Evolutionary conservation across 2,113 vertebrate species (phyloP), one percentile per base, ranked within the genome.

Genomic region (Polypterus senegalus): DNA sequence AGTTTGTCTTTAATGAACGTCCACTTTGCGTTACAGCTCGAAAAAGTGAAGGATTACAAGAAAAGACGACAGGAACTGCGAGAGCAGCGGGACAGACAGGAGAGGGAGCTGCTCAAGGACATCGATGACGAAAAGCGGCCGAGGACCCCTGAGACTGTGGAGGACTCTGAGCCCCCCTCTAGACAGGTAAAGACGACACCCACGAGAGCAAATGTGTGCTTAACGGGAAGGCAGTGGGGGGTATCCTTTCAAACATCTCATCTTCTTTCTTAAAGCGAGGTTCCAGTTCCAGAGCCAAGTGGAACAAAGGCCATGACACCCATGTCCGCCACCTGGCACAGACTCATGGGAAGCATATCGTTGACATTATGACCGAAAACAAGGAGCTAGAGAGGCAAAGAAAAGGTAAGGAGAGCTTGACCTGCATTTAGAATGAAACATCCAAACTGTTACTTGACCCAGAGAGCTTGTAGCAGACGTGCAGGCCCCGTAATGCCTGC

Each of bases 351-450:
- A 69, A 62, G 10, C 64, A 65, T 46, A 57, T 63, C 9, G 58
- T 48, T 45, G 59, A 59, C 55, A 63, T 74, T 63, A 58, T 67
- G 49, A 61, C 63, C 48, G 66, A 65, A 11, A 74, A 66, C 56
- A 65, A 61, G 45, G 54, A 69, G 46, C 54, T 73, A 9, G 70
- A 76, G 62, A 70, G 70, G 47, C 71, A 74, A 56, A 66, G 61
- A 57, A 66, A 67, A 68, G 73, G 73, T 73, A 67, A 58, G 7
- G 27, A 27, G 27, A 27, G 27, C 27, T 27, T 27, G 27, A 27
- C 27, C 27, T 27, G 27, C 27, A 27, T 27, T 27, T 27, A 27
- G 27, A 27, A 27, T 27, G 27, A 27, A 27, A 27, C 27, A 27
- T 27, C 27, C 27, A 2, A 27, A 27, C 27, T 27, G 27, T 27